Conservation (phyloP, 2,113 vertebrate genomes). For the Pangasianodon gigas region DNA sequence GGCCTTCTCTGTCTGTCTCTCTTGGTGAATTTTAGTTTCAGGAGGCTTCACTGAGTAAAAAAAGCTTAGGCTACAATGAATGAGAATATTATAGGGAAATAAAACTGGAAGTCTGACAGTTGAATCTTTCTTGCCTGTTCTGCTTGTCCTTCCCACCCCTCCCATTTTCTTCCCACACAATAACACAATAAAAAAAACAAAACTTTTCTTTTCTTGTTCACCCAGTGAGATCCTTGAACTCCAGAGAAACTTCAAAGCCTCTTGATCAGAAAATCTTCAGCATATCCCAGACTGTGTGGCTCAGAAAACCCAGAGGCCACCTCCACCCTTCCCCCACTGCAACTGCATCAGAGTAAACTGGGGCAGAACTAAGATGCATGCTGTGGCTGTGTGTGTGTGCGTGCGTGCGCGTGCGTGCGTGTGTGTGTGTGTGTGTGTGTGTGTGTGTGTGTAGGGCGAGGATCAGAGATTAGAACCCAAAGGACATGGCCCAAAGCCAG, state of each 20-base stretch:
- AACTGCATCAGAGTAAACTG: slow-evolving; percentile 35
- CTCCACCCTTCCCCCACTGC: slow-evolving; percentile 19
- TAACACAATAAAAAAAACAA: background rate
- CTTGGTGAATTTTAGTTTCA: background rate
- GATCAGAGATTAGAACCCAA: slow-evolving; percentile 21
- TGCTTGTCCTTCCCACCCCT: background rate
- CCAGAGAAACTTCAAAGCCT: background rate
- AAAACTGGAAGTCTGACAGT: background rate
- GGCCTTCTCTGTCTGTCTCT: background rate
- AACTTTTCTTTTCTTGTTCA: background rate
- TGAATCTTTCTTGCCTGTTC: background rate
- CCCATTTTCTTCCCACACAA: background rate
- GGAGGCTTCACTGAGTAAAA: background rate
- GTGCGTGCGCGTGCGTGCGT: background rate
- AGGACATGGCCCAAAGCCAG: slow-evolving; percentile 17
- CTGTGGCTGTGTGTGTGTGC: background rate
- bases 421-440: background rate
- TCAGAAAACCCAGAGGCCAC: background rate
- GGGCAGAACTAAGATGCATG: background rate
- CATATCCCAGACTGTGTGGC: background rate
- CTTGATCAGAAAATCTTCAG: background rate
- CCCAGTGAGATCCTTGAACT: background rate
- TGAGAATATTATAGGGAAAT: background rate
- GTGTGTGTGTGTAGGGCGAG: background rate
- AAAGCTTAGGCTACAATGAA: background rate